These are phyloP conservation scores for Pempheris klunzingeri DNA, from an alignment of 2,797 vertebrate genomes.

Conservation along the genomic window DNA sequence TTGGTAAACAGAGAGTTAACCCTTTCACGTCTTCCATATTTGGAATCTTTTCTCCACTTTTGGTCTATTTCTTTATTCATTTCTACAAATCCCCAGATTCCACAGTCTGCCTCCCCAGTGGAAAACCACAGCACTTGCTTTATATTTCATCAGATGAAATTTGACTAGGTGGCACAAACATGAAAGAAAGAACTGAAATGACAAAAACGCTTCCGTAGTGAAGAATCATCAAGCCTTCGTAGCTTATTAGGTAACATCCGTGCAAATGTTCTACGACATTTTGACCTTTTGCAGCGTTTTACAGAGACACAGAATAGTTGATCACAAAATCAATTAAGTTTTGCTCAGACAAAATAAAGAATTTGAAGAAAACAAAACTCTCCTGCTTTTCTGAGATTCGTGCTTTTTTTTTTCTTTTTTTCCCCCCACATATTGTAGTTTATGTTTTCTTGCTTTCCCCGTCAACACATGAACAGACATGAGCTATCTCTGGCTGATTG, in stretches of 20 bases:
- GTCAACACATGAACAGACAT: slow-evolving; percentile 1
- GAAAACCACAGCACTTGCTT: slow-evolving; percentile 56
- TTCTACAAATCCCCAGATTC: slow-evolving; percentile 36
- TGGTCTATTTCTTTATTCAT: slow-evolving; percentile 17
- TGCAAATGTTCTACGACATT: slow-evolving; percentile 19
- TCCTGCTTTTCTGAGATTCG: too few relatives aligned
- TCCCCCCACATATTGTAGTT: slow-evolving; percentile 19
- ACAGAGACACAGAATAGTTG: background rate
- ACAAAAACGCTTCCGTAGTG: slow-evolving; percentile 25
- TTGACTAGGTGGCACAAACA: slow-evolving; percentile 54
- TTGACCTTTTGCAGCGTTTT: slow-evolving; percentile 14
- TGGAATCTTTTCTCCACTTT: slow-evolving; percentile 27
- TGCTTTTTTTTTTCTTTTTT: too few relatives aligned
- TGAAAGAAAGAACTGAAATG: slow-evolving; percentile 48
- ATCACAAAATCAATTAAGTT: slow-evolving; percentile 18
- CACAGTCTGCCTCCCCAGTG: slow-evolving; percentile 32
- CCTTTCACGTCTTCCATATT: slow-evolving; percentile 26
- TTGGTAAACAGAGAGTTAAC: slow-evolving; percentile 63
- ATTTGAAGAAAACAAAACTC: too few relatives aligned
- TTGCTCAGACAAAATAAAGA: background rate
- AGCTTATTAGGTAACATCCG: slow-evolving; percentile 28
- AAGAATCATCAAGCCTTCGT: slow-evolving; percentile 20
- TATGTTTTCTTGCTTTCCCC: slow-evolving; percentile 15
- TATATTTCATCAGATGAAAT: slow-evolving; percentile 64
- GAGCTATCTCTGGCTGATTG: background rate